These are phyloP conservation scores for Drosophila imparisetae DNA, from an alignment of 2,888 invertebrate species.

Conservation along the genomic window DNA sequence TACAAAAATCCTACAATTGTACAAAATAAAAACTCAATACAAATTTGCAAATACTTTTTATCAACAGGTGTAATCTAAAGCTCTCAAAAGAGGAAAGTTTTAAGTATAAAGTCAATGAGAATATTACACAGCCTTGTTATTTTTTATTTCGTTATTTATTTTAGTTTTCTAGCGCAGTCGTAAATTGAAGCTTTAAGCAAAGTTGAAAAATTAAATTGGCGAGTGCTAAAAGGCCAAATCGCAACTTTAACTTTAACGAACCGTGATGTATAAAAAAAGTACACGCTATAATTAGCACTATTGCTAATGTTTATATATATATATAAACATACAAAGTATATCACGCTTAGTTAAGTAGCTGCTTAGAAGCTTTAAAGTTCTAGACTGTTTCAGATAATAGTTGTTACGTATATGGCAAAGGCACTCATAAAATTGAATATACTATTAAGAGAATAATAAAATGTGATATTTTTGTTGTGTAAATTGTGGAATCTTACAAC, in stretches of 20 bases:
- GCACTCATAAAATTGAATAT: conserved; percentile 28
- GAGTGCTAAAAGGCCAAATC: neutral
- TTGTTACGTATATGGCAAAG: conserved; percentile 3
- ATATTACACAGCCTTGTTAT: neutral
- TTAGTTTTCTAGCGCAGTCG: neutral
- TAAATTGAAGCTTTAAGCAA: neutral
- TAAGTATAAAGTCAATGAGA: neutral
- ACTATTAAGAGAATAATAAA: conserved; percentile 11
- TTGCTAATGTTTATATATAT: conserved; percentile 6
- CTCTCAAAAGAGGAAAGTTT: neutral
- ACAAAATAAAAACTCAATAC: conserved; percentile 5
- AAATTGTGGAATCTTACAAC: conserved; percentile 61
- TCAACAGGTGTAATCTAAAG: neutral
- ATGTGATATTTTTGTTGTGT: neutral
- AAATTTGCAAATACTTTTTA: neutral
- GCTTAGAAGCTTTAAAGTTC: conserved; percentile 17
- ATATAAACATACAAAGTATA: conserved; percentile 12
- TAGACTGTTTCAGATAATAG: conserved; percentile 5
- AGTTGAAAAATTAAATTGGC: neutral
- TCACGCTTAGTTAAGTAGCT: conserved; percentile 23
- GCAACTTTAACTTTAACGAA: neutral
- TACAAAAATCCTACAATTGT: neutral
- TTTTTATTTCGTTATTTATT: neutral
- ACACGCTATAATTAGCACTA: conserved; percentile 28
- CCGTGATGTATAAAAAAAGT: conserved; percentile 7